Evolutionary conservation across 1,140 invertebrate genomes (phyloP).

Genomic region (Cydia amplana): DNA sequence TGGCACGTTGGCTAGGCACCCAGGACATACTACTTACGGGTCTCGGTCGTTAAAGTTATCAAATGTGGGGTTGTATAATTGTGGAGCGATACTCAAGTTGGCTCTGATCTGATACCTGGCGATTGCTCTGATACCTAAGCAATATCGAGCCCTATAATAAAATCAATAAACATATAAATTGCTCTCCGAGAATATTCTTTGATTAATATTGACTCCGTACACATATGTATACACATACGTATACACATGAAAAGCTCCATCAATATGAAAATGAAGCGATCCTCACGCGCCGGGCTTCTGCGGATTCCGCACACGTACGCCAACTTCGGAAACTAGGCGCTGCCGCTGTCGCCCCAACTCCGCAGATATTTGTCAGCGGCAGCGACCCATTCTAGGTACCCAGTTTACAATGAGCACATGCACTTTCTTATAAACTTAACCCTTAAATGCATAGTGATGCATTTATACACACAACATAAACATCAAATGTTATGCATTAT

Average conservation of each 20-base stretch:
- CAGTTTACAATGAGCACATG: not conserved
- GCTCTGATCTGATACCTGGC: no score
- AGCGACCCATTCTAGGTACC: not conserved
- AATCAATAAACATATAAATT: not conserved
- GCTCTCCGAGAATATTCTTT: not conserved
- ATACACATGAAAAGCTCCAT: conserved; percentile 41
- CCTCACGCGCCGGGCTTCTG: conserved; percentile 37
- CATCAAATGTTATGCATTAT: no score
- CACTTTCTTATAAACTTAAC: not conserved
- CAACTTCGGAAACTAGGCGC: conserved; percentile 22
- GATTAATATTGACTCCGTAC: not conserved
- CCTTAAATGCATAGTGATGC: no score
- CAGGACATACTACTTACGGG: no score
- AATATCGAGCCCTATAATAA: no score
- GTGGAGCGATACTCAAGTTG: no score
- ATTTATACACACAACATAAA: no score
- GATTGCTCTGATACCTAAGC: no score
- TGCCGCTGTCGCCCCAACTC: conserved; percentile 31
- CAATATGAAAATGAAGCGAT: conserved; percentile 47
- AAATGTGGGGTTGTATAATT: no score
- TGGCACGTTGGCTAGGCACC: no score
- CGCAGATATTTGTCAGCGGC: conserved; percentile 41
- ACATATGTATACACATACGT: no score
- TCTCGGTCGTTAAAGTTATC: no score
- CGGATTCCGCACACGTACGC: conserved; percentile 45